Percentiles rank a stretch among this genome's conserved stretches.
phyloP scores from a whole-genome alignment of 1,140 invertebrate species.

The Orchesella cincta region DNA sequence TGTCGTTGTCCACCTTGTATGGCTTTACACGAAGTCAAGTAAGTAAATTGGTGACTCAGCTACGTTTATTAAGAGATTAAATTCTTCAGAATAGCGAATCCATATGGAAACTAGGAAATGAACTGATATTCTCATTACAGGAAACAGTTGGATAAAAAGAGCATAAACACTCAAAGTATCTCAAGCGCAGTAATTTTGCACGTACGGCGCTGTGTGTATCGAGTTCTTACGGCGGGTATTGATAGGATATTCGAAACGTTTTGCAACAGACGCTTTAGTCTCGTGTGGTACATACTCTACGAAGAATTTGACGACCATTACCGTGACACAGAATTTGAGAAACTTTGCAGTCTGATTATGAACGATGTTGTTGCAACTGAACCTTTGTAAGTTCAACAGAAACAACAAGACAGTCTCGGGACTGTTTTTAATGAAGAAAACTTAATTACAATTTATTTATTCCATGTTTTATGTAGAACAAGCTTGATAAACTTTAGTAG shows the following conservation, averaged over 20 bases:
- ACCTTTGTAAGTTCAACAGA: neutral
- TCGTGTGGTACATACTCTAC: neutral
- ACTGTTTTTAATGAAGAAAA: too few relatives aligned
- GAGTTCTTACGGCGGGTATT: neutral
- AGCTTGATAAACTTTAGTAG: neutral
- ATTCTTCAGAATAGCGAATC: neutral
- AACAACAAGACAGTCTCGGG: too few relatives aligned
- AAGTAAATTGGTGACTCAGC: neutral
- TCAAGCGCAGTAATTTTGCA: neutral
- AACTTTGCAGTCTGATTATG: conserved; percentile 21
- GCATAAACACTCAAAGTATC: neutral
- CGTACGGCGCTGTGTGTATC: neutral
- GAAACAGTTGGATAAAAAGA: conserved; percentile 10
- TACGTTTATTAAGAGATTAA: too few relatives aligned
- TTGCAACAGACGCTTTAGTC: neutral
- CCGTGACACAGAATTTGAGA: conserved; percentile 16
- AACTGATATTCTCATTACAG: neutral
- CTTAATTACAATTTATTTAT: neutral
- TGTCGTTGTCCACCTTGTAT: neutral
- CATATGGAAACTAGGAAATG: neutral
- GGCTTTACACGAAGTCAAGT: conserved; percentile 9
- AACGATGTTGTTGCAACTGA: conserved; percentile 17
- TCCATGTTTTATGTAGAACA: neutral
- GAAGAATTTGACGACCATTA: conserved; percentile 25
- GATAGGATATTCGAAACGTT: conserved; percentile 12